A percentile compares a stretch with the other conserved stretches of the same genome.
Conservation (phyloP, 2,797 vertebrate species). For the Scolopax rusticola region DNA sequence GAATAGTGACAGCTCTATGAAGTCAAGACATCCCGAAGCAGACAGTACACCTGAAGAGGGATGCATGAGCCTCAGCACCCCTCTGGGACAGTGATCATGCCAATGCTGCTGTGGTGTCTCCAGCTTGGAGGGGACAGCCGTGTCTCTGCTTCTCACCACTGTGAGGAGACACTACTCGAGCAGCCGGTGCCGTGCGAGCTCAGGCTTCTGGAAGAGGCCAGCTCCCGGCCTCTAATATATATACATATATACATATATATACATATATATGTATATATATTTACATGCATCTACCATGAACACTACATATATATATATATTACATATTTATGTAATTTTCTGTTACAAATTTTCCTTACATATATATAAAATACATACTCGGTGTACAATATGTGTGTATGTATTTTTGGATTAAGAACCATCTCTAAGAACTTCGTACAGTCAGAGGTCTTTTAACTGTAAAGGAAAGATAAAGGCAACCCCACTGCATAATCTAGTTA, state of each 20-base stretch:
- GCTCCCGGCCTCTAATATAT: too few species aligned
- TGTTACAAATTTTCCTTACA: background rate
- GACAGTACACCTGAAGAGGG: background rate
- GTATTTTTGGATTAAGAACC: background rate
- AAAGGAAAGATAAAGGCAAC: background rate
- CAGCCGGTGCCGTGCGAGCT: accelerated
- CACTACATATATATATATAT: background rate
- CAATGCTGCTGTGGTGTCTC: background rate
- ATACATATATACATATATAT: too few species aligned
- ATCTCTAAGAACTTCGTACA: background rate
- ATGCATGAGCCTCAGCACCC: background rate
- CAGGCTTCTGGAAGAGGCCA: background rate
- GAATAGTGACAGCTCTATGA: background rate
- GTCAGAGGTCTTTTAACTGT: background rate
- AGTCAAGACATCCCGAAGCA: background rate
- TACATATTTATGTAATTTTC: background rate
- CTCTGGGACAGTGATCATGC: background rate
- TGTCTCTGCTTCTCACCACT: background rate
- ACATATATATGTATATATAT: background rate
- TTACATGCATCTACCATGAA: background rate
- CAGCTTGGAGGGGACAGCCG: background rate
- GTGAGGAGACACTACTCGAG: background rate
- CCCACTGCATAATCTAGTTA: background rate
- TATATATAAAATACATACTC: background rate
- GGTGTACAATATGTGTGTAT: background rate